Evolutionary conservation across 2,113 vertebrate genomes (phyloP).

Genomic region (Callorhinus ursinus): DNA sequence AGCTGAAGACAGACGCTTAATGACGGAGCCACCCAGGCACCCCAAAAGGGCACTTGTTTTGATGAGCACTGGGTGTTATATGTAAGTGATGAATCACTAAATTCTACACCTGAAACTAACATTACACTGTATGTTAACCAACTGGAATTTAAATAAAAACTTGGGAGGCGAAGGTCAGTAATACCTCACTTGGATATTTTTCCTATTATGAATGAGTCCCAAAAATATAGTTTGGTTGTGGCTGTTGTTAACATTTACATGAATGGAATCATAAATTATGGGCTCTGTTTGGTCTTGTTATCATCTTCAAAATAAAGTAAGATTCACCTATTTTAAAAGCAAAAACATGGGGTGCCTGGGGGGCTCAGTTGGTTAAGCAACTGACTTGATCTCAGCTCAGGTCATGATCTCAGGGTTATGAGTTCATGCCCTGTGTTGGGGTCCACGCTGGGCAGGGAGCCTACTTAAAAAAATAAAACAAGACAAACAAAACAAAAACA

Average conservation of each 20-base stretch:
- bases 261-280: background rate
- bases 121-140: background rate
- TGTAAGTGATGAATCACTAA: background rate
- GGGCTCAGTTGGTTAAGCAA: background rate
- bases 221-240: background rate
- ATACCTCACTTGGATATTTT: background rate
- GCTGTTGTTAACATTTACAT: background rate
- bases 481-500: background rate
- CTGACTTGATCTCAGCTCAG: background rate
- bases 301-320: background rate
- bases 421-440: background rate
- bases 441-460: background rate
- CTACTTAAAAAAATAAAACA: background rate
- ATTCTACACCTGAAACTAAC: background rate
- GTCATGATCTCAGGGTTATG: background rate
- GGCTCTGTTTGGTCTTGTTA: background rate
- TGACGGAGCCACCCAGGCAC: too few species aligned
- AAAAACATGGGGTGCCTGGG: background rate
- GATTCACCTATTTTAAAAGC: background rate
- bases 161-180: background rate
- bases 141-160: background rate
- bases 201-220: background rate
- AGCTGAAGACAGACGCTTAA: too few species aligned
- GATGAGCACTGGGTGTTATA: background rate
- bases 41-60: background rate